Evolutionary conservation across 2,113 vertebrate species (phyloP).

Genomic region (Rhea pennata): DNA sequence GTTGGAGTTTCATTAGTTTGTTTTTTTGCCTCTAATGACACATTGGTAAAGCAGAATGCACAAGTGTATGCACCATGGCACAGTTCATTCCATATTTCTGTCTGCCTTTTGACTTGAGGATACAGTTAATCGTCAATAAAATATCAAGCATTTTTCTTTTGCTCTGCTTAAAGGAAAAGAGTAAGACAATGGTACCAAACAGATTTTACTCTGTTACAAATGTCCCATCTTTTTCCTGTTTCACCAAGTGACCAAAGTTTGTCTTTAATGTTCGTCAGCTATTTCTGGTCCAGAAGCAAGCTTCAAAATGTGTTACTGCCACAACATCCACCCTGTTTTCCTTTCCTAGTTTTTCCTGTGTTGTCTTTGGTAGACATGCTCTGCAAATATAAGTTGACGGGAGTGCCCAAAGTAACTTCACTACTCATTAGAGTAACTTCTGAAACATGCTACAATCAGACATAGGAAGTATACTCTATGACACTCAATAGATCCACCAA

Average conservation of each 20-base stretch:
- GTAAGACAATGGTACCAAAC: background rate
- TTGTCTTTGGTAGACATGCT: background rate
- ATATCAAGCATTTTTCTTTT: background rate
- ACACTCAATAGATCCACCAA: background rate
- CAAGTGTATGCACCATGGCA: background rate
- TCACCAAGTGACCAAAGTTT: background rate
- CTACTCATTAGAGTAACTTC: conserved; percentile 2
- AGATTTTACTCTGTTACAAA: background rate
- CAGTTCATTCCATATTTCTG: background rate
- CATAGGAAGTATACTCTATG: background rate
- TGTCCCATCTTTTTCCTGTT: background rate
- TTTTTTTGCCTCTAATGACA: background rate
- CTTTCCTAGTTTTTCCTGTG: background rate
- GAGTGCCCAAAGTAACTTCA: conserved; percentile 14
- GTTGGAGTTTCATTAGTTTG: fast-evolving
- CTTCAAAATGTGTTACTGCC: background rate
- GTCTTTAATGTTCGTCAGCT: background rate
- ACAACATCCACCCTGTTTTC: background rate
- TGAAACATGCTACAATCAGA: conserved; percentile 24
- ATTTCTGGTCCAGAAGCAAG: background rate
- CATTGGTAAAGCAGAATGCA: background rate
- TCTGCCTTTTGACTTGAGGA: background rate
- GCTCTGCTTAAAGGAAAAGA: too few relatives aligned
- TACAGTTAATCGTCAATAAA: background rate
- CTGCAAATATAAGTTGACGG: background rate